Percentiles rank a stretch among this genome's conserved stretches.
phyloP scores from a whole-genome alignment of 2,113 vertebrate genomes.

The Chamaetylas fuelleborni region DNA sequence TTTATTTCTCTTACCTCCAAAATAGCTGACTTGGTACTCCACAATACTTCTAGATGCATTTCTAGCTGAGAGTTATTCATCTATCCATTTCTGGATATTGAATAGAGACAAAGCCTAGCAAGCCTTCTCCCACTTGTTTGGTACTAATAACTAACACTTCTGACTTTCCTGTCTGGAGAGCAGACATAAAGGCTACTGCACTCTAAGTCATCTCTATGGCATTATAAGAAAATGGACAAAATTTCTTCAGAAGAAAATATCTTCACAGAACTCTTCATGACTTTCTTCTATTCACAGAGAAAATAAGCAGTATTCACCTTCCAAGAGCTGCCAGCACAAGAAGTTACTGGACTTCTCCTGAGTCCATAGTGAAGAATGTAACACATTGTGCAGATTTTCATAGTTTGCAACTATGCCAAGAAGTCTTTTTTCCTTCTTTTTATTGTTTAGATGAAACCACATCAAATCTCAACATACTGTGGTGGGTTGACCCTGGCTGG shows the following conservation, averaged over 20 bases:
- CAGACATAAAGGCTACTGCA: neutral
- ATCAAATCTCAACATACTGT: too few species aligned
- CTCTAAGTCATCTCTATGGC: neutral
- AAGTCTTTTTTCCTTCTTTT: neutral
- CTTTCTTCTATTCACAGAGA: neutral
- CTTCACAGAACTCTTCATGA: neutral
- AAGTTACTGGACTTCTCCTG: neutral
- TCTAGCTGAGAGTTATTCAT: neutral
- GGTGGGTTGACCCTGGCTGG: neutral
- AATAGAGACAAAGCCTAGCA: neutral
- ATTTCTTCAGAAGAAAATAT: neutral
- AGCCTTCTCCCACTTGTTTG: neutral
- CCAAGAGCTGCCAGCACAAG: neutral
- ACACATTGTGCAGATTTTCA: neutral
- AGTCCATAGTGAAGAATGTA: neutral
- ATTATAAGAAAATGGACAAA: neutral
- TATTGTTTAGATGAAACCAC: neutral
- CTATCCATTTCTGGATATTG: neutral
- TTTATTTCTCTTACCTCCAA: neutral
- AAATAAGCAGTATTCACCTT: neutral
- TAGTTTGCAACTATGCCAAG: neutral
- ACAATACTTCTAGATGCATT: neutral
- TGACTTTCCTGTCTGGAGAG: neutral
- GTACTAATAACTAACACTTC: neutral
- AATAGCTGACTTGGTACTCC: neutral